Conservation (phyloP, 2,113 vertebrate species). For the Peromyscus polionotus region DNA sequence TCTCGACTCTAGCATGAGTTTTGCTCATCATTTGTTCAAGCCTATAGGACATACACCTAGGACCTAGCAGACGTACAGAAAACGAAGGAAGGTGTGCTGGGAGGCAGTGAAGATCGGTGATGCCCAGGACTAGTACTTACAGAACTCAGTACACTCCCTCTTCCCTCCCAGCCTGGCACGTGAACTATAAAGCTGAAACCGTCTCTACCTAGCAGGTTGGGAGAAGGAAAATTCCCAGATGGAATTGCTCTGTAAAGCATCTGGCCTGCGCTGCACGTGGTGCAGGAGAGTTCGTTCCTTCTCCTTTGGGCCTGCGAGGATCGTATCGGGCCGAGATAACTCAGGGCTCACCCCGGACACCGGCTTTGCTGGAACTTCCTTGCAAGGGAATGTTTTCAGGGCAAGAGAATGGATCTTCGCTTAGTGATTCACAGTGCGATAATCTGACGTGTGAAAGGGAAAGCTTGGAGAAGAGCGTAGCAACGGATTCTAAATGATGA, state of each 20-base stretch:
- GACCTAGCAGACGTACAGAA: not conserved
- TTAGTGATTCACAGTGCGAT: not conserved
- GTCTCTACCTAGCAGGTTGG: not conserved
- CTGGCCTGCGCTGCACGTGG: not conserved
- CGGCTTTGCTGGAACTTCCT: not conserved
- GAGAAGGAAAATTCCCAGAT: constrained; percentile 1
- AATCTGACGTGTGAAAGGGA: not conserved
- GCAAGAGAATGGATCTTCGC: constrained; percentile 14
- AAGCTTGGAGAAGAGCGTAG: not conserved
- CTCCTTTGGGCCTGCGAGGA: not conserved
- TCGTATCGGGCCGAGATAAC: not conserved
- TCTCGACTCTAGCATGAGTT: not conserved
- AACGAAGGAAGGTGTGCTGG: not conserved
- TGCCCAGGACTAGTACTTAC: no score
- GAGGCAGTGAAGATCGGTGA: not conserved
- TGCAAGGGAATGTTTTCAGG: not conserved
- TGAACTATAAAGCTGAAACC: not conserved
- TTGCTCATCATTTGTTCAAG: not conserved
- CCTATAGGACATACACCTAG: not conserved
- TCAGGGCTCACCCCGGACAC: not conserved
- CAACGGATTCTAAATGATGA: constrained; percentile 30
- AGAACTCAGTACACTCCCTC: not conserved
- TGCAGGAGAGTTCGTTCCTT: not conserved
- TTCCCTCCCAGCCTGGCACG: not conserved
- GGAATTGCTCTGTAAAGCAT: not conserved